A percentile compares a stretch with the other conserved stretches of the same genome.
phyloP scores from a whole-genome alignment of 1,140 invertebrate genomes.

The Pogonomyrmex californicus region DNA sequence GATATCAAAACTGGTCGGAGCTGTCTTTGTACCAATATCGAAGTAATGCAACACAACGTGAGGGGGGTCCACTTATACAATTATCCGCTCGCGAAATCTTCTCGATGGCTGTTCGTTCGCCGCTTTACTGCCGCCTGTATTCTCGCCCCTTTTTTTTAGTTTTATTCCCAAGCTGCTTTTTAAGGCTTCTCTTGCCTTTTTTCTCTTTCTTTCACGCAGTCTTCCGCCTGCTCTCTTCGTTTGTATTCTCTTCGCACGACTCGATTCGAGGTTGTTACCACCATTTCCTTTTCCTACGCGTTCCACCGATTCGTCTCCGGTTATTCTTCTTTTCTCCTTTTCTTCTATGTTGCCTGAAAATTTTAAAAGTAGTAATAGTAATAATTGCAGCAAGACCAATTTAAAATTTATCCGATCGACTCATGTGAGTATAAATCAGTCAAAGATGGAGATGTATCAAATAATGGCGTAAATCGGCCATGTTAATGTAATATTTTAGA shows the following conservation, averaged over 20 bases:
- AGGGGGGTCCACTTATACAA: conserved; percentile 82
- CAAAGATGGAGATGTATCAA: neutral
- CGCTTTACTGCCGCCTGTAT: conserved; percentile 79
- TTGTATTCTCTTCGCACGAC: neutral
- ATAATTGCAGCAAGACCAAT: neutral
- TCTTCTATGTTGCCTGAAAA: conserved; percentile 22
- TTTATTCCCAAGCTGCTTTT: conserved; percentile 71
- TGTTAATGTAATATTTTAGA: neutral
- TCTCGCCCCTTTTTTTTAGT: conserved; percentile 69
- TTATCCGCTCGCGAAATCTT: conserved; percentile 84
- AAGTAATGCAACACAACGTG: conserved; percentile 33
- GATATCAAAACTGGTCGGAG: conserved; percentile 49
- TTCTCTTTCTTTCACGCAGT: conserved; percentile 66
- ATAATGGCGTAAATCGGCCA: conserved; percentile 13
- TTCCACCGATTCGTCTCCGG: conserved; percentile 40
- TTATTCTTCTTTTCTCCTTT: conserved; percentile 53
- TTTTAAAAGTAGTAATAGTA: conserved; percentile 29
- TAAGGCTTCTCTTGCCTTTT: conserved; percentile 53
- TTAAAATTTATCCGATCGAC: conserved; percentile 17
- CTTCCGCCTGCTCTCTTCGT: conserved; percentile 52
- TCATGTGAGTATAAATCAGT: neutral
- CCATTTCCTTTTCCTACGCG: conserved; percentile 48
- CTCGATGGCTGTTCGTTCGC: conserved; percentile 75
- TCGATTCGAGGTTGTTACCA: conserved; percentile 33
- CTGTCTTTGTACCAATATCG: conserved; percentile 46